phyloP scores from a whole-genome alignment of 2,113 vertebrate genomes.

The Mugil cephalus region DNA sequence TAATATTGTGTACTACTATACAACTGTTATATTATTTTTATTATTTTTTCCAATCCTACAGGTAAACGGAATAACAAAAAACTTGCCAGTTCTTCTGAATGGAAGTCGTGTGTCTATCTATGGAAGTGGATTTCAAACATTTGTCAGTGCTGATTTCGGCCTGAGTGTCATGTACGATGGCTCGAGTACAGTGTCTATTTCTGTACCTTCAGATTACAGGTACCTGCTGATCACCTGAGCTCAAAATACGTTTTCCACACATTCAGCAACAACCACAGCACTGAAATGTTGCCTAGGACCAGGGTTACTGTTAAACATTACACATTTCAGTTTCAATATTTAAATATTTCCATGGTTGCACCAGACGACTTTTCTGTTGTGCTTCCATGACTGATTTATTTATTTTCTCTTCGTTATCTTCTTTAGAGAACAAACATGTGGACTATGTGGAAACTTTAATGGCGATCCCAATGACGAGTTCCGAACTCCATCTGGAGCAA shows the following conservation, averaged over 20 bases:
- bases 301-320: too few species aligned
- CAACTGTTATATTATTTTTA: too few species aligned
- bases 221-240: background rate
- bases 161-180: constrained; percentile 71
- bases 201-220: constrained; percentile 64
- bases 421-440: constrained; percentile 59
- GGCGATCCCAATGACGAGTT: constrained; percentile 70
- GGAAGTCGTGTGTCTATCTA: constrained; percentile 53
- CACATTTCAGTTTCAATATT: too few species aligned
- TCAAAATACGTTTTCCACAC: background rate
- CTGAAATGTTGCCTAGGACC: too few species aligned
- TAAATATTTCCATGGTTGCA: too few species aligned
- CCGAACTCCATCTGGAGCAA: constrained; percentile 45
- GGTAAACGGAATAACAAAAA: constrained; percentile 66
- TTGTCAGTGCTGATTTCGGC: constrained; percentile 64
- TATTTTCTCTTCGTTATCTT: background rate
- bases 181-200: constrained; percentile 51
- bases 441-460: constrained; percentile 83
- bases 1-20: too few species aligned
- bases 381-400: too few species aligned
- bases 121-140: constrained; percentile 43
- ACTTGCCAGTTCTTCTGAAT: constrained; percentile 63
- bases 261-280: too few species aligned
- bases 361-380: too few species aligned
- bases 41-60: constrained; percentile 8